Evolutionary conservation across 2,113 vertebrate species (phyloP).

Genomic region (Cochlearius cochlearius): DNA sequence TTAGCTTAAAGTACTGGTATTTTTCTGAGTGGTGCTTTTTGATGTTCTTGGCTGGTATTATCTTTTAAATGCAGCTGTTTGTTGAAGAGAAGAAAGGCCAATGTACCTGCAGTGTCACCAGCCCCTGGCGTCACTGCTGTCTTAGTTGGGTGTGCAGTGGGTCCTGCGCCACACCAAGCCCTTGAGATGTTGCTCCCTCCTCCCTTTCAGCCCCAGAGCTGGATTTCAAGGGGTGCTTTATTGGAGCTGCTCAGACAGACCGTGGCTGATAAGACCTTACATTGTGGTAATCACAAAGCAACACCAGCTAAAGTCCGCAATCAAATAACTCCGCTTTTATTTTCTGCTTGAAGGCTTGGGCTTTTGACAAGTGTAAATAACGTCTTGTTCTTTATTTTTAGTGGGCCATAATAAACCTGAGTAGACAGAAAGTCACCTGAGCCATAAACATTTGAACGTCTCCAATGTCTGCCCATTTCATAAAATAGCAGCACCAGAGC

Average conservation of each 20-base stretch:
- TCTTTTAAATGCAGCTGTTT: not conserved
- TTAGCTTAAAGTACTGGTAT: not conserved
- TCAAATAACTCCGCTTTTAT: not conserved
- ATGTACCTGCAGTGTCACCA: not conserved
- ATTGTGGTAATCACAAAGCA: not conserved
- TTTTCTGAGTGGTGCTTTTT: not conserved
- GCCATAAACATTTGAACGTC: not conserved
- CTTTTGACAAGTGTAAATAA: not conserved
- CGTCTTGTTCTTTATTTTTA: not conserved
- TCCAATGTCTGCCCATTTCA: not conserved
- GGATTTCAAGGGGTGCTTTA: not conserved
- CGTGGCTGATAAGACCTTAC: rapidly evolving
- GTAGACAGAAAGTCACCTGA: not conserved
- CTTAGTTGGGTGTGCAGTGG: not conserved
- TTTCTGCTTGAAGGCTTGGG: not conserved
- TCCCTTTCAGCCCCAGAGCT: not conserved
- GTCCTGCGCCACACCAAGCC: not conserved
- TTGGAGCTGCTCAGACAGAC: not conserved
- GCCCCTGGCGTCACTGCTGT: not conserved
- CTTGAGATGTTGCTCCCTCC: not conserved
- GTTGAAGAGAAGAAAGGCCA: not conserved
- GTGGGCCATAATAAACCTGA: not conserved
- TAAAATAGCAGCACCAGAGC: not conserved
- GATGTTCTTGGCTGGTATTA: not conserved
- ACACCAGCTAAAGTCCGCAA: not conserved